These are phyloP conservation scores for Aselliscus stoliczkanus DNA, from an alignment of 2,797 vertebrate species.

Conservation along the genomic window DNA sequence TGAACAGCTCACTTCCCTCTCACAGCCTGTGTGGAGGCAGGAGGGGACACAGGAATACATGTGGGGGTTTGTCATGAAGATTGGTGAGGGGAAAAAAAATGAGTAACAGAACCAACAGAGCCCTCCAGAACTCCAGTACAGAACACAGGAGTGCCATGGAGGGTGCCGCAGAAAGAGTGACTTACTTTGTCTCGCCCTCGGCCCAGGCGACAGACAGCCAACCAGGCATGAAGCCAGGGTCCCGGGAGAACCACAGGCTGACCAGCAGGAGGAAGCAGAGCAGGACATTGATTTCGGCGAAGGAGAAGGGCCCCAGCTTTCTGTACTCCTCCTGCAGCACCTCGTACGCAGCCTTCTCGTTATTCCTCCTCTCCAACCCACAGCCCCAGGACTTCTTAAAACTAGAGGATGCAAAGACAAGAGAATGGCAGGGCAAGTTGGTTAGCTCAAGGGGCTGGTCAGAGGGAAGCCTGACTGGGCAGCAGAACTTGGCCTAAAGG, in stretches of 20 bases:
- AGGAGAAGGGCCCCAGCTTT: constrained; percentile 90
- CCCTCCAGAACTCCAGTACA: not conserved
- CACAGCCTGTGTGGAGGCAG: not conserved
- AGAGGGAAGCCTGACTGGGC: not conserved
- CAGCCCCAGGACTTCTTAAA: constrained; percentile 90
- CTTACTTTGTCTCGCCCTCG: constrained; percentile 53
- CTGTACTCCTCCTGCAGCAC: constrained; percentile 89
- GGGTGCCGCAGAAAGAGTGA: fast-evolving
- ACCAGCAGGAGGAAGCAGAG: constrained; percentile 89
- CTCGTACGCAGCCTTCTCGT: constrained; percentile 86
- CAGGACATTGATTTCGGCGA: constrained; percentile 90
- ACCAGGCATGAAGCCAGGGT: constrained; percentile 92
- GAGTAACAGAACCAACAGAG: not conserved
- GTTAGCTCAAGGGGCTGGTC: not conserved
- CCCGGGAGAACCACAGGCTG: constrained; percentile 92
- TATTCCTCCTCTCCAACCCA: constrained; percentile 80
- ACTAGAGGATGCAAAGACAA: constrained; percentile 75
- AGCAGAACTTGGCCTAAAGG: not conserved
- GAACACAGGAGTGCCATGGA: not conserved
- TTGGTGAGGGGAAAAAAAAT: not conserved
- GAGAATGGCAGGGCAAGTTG: not conserved
- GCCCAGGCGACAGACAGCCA: constrained; percentile 86
- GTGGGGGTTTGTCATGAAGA: not conserved
- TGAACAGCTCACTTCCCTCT: not conserved
- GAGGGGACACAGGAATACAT: not conserved